Percentiles rank a stretch among this genome's conserved stretches.
phyloP scores from a whole-genome alignment of 1,140 invertebrate genomes.

The Bombus turneri region DNA sequence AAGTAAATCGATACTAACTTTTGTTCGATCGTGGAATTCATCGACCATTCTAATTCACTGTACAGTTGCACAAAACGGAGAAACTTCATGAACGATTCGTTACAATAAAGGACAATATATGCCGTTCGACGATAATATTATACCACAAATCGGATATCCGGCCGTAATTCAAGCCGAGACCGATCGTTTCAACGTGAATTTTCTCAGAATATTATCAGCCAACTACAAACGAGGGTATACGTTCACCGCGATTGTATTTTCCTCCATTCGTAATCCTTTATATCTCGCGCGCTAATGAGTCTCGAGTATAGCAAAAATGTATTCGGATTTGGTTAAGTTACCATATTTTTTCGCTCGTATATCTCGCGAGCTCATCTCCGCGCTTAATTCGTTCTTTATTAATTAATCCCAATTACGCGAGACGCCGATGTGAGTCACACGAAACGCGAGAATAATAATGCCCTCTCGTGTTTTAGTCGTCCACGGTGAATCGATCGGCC shows the following conservation, averaged over 20 bases:
- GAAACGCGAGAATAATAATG: slow-evolving; percentile 9
- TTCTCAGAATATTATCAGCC: slow-evolving; percentile 28
- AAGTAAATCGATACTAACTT: not conserved
- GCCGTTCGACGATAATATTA: not conserved
- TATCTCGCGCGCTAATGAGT: not conserved
- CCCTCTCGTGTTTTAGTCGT: slow-evolving; percentile 6
- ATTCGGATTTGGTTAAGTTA: not conserved
- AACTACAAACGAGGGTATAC: slow-evolving; percentile 38
- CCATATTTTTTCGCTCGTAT: not conserved
- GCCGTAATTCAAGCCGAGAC: slow-evolving; percentile 10
- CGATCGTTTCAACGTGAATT: slow-evolving; percentile 20
- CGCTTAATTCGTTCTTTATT: not conserved
- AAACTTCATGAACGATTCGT: not conserved
- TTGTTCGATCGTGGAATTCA: not conserved
- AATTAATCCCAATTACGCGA: slow-evolving; percentile 26
- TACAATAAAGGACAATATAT: not conserved
- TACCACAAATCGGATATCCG: not conserved
- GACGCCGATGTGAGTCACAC: not conserved
- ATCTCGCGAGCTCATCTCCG: not conserved
- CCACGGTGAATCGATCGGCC: not conserved
- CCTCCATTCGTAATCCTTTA: not conserved
- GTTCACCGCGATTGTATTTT: not conserved
- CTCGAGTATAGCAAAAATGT: not conserved
- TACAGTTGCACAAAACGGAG: not conserved
- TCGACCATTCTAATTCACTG: not conserved